Conservation (phyloP, 2,113 vertebrate genomes). For the Nyctibius bracteatus region DNA sequence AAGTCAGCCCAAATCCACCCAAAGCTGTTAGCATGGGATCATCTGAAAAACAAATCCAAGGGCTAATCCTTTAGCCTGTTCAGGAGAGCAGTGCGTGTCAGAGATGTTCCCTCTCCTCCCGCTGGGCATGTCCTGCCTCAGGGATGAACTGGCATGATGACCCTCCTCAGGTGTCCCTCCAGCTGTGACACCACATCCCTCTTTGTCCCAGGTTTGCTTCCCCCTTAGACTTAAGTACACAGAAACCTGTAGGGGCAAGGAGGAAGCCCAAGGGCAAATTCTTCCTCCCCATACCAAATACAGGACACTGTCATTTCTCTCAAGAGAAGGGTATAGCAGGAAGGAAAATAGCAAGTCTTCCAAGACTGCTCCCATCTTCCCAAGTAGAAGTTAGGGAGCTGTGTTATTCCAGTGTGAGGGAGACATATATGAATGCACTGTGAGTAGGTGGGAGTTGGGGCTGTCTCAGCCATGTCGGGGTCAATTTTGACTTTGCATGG, state of each 20-base stretch:
- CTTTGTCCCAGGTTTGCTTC: neutral
- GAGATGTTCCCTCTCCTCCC: neutral
- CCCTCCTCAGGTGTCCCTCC: neutral
- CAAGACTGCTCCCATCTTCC: neutral
- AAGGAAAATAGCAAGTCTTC: neutral
- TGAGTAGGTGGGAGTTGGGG: neutral
- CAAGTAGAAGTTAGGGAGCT: neutral
- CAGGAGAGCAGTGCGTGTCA: neutral
- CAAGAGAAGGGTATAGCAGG: neutral
- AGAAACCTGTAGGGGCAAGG: neutral
- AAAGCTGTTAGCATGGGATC: constrained; percentile 61
- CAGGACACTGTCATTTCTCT: neutral
- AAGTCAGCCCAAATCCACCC: constrained; percentile 41
- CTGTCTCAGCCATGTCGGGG: neutral
- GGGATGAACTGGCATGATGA: neutral
- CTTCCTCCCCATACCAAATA: neutral
- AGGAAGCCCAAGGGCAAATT: constrained; percentile 14
- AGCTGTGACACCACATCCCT: neutral
- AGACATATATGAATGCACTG: accelerated
- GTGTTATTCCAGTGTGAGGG: neutral
- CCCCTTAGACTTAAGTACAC: neutral
- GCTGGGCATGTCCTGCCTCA: neutral
- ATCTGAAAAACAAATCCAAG: constrained; percentile 55
- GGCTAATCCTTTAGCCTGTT: constrained; percentile 50
- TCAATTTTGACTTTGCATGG: neutral